Conservation (phyloP, 2,797 vertebrate genomes). For the Sebastes hubbsi region DNA sequence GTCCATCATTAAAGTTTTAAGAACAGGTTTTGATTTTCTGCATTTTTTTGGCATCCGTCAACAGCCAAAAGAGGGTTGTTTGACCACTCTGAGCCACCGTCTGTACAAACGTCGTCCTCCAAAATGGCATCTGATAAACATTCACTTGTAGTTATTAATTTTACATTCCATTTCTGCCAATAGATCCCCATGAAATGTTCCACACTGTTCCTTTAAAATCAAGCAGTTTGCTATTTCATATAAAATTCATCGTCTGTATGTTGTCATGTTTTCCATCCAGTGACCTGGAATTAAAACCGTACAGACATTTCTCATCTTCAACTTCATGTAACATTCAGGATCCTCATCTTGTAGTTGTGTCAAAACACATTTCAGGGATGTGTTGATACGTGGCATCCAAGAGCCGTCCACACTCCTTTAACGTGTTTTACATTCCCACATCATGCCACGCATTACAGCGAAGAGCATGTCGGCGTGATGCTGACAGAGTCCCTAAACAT, state of each 20-base stretch:
- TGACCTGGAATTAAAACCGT: constrained; percentile 22
- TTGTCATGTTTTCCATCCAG: constrained; percentile 14
- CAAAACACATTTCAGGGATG: constrained; percentile 50
- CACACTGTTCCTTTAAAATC: background rate
- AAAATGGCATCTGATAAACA: too few species aligned
- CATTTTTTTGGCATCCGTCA: too few species aligned
- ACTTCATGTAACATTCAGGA: constrained; percentile 34
- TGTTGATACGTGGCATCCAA: constrained; percentile 58
- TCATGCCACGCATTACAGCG: constrained; percentile 42
- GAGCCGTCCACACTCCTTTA: constrained; percentile 46
- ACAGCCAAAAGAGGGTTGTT: too few species aligned
- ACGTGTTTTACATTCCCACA: constrained; percentile 68
- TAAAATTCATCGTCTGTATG: background rate
- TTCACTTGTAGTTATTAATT: too few species aligned
- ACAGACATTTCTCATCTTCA: constrained; percentile 13
- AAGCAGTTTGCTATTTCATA: background rate
- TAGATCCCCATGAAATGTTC: too few species aligned
- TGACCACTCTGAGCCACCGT: too few species aligned
- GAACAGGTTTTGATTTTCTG: too few species aligned
- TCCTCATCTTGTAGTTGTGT: constrained; percentile 34
- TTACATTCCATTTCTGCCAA: too few species aligned
- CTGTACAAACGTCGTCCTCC: too few species aligned
- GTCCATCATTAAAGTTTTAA: too few species aligned
- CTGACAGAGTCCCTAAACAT: constrained; percentile 69
- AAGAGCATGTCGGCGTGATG: constrained; percentile 34